phyloP scores from a whole-genome alignment of 1,140 invertebrate species.

The Drosophila santomea region DNA sequence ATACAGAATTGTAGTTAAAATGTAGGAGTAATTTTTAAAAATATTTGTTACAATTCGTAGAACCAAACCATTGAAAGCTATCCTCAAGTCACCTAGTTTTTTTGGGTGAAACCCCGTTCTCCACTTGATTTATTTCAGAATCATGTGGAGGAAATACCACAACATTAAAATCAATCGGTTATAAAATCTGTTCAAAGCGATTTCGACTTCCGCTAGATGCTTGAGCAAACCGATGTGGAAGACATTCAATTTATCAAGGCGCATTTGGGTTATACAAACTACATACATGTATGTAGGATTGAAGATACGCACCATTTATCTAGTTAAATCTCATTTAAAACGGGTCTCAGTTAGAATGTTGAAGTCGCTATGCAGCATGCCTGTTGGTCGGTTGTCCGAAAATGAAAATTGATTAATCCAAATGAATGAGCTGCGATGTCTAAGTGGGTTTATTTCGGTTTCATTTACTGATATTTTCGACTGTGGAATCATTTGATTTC shows the following conservation, averaged over 20 bases:
- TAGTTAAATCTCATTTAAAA: conserved; percentile 79
- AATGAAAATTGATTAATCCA: conserved; percentile 68
- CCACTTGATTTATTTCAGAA: neutral
- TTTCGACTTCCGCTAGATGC: conserved; percentile 13
- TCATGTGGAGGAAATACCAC: neutral
- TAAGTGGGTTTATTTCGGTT: conserved; percentile 41
- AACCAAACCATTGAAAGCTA: no score
- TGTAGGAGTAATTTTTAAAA: no score
- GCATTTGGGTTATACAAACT: conserved; percentile 16
- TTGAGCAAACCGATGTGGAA: conserved; percentile 2
- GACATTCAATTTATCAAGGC: conserved; percentile 41
- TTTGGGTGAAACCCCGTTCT: no score
- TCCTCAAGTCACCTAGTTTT: no score
- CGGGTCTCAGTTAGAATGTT: conserved; percentile 64
- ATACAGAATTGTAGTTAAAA: no score
- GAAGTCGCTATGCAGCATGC: conserved; percentile 28
- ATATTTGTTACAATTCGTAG: no score
- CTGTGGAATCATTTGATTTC: conserved; percentile 29
- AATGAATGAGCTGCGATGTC: conserved; percentile 53
- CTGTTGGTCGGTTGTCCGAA: conserved; percentile 25
- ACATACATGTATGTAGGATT: conserved; percentile 7
- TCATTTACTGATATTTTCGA: conserved; percentile 26
- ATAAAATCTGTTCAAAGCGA: conserved; percentile 38
- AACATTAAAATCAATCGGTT: conserved; percentile 13
- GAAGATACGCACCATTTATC: conserved; percentile 80